phyloP scores from a whole-genome alignment of 2,113 vertebrate genomes.

The Chionodraco myersi region DNA sequence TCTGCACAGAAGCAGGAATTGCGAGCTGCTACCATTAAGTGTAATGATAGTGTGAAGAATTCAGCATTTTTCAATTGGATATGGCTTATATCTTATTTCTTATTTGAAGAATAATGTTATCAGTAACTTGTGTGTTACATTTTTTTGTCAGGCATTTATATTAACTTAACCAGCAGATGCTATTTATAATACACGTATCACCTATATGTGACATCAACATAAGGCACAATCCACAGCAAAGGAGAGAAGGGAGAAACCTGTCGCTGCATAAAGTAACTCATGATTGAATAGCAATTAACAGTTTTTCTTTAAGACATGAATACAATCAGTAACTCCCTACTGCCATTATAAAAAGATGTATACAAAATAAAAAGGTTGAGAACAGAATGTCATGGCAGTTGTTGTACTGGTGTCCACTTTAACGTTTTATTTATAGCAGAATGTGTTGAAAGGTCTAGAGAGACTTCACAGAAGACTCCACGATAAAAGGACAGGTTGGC shows the following conservation, averaged over 20 bases:
- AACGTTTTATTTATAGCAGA: neutral
- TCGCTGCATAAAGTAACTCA: too few species aligned
- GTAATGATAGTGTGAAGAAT: too few species aligned
- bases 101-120: too few species aligned
- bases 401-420: neutral
- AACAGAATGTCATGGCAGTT: constrained; percentile 3
- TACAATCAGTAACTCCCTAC: neutral
- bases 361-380: neutral
- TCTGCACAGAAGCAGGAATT: neutral
- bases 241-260: neutral
- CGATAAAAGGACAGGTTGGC: neutral
- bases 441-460: neutral
- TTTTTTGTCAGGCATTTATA: too few species aligned
- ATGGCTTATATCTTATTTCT: too few species aligned
- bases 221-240: neutral
- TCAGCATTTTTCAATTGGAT: too few species aligned
- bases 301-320: neutral
- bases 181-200: too few species aligned
- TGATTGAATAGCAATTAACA: too few species aligned
- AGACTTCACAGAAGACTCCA: neutral
- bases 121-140: too few species aligned
- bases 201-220: too few species aligned
- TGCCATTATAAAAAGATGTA: neutral
- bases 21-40: neutral
- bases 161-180: too few species aligned